Evolutionary conservation across 2,113 vertebrate genomes (phyloP).

Genomic region (Cottus gobio): DNA sequence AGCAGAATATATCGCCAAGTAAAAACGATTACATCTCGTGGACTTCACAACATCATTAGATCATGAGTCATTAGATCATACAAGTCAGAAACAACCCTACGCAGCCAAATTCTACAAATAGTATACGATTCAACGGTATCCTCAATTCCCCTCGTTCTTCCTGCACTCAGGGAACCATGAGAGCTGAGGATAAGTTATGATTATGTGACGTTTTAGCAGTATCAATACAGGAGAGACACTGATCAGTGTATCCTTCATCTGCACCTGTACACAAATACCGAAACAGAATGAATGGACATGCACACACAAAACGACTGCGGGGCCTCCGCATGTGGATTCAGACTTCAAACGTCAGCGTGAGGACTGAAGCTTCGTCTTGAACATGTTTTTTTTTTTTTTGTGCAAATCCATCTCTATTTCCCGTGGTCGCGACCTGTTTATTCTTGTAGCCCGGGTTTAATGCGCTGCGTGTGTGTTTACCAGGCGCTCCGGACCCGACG

Average conservation of each 20-base stretch:
- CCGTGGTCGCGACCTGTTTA: slow-evolving; percentile 27
- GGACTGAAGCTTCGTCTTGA: background rate
- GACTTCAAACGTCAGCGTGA: background rate
- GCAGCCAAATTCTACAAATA: no score
- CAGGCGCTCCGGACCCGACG: slow-evolving; percentile 97
- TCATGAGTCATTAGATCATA: no score
- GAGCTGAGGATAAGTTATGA: no score
- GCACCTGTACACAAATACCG: background rate
- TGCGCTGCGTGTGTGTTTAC: slow-evolving; percentile 5
- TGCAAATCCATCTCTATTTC: slow-evolving; percentile 6
- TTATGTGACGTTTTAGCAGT: no score
- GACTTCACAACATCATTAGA: no score
- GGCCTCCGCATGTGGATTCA: background rate
- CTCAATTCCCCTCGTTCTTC: no score
- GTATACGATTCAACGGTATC: no score
- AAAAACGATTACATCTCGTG: no score
- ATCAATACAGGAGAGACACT: no score
- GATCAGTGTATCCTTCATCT: background rate
- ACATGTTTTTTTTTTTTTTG: background rate
- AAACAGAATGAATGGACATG: background rate
- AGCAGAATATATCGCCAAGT: no score
- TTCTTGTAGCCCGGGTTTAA: slow-evolving; percentile 4
- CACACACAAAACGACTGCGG: background rate
- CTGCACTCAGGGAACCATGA: no score
- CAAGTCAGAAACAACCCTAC: no score